Conservation (phyloP, 2,797 vertebrate genomes). For the Tokudaia muenninki region DNA sequence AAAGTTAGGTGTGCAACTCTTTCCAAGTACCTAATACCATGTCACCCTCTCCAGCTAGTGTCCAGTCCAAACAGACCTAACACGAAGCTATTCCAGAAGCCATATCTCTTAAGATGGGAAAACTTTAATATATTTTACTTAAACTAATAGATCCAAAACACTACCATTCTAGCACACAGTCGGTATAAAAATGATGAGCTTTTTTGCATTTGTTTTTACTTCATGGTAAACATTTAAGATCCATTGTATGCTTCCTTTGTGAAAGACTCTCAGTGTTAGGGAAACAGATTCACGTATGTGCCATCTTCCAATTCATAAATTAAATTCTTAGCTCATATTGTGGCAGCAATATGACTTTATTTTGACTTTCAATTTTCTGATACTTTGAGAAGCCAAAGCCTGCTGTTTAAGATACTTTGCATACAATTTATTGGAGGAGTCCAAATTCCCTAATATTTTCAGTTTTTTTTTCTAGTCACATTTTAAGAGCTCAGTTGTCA, state of each 20-base stretch:
- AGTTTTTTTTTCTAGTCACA: neutral
- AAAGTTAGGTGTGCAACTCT: constrained; percentile 20
- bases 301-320: neutral
- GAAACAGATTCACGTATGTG: neutral
- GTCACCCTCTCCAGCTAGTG: neutral
- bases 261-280: neutral
- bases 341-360: neutral
- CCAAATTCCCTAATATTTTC: neutral
- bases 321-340: neutral
- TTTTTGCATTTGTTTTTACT: neutral
- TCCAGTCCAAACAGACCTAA: neutral
- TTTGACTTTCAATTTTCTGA: neutral
- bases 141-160: constrained; percentile 2
- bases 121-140: constrained; percentile 51
- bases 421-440: neutral
- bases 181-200: constrained; percentile 3
- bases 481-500: neutral
- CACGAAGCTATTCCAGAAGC: neutral
- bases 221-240: neutral
- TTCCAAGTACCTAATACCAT: neutral
- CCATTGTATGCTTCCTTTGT: neutral
- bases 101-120: neutral
- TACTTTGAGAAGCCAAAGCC: neutral
- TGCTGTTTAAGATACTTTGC: neutral
- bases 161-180: neutral